Percentiles rank a stretch among this genome's conserved stretches.
phyloP scores from a whole-genome alignment of 1,140 invertebrate genomes.

The Drosophila asahinai region DNA sequence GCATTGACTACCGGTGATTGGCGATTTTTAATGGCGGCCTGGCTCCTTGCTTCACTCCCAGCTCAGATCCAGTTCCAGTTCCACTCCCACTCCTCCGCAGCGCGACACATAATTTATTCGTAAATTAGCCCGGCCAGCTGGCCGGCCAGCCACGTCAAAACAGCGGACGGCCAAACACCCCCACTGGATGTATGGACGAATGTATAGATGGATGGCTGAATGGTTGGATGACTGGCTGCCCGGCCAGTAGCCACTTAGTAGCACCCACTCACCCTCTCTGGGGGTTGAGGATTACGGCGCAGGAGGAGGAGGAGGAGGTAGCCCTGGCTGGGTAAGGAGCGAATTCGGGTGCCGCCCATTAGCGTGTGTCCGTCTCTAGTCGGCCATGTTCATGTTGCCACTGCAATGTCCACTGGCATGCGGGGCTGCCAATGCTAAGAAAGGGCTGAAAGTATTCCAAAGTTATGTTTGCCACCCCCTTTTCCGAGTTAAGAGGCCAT shows the following conservation, averaged over 20 bases:
- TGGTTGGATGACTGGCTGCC: conserved; percentile 18
- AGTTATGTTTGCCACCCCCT: conserved; percentile 20
- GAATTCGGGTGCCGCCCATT: conserved; percentile 59
- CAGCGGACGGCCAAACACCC: conserved; percentile 38
- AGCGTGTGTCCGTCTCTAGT: conserved; percentile 48
- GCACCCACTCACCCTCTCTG: conserved; percentile 57
- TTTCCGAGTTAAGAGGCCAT: background rate
- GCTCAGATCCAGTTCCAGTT: conserved; percentile 9
- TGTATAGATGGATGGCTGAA: conserved; percentile 24
- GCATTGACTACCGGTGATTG: conserved; percentile 60
- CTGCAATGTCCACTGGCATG: conserved; percentile 44
- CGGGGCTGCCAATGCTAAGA: conserved; percentile 28
- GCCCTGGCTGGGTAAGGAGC: conserved; percentile 11
- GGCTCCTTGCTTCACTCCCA: background rate
- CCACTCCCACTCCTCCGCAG: conserved; percentile 26
- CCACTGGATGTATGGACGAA: conserved; percentile 31
- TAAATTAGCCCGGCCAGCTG: conserved; percentile 69
- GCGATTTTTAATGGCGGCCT: conserved; percentile 42
- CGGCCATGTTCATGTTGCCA: conserved; percentile 64
- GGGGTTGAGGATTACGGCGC: background rate
- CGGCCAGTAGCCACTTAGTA: conserved; percentile 54
- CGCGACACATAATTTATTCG: conserved; percentile 70
- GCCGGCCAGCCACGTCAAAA: conserved; percentile 57
- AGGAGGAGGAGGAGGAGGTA: background rate
- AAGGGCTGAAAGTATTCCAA: conserved; percentile 22